Evolutionary conservation across 2,797 vertebrate species (phyloP).

Genomic region (Phaenicophaeus curvirostris): DNA sequence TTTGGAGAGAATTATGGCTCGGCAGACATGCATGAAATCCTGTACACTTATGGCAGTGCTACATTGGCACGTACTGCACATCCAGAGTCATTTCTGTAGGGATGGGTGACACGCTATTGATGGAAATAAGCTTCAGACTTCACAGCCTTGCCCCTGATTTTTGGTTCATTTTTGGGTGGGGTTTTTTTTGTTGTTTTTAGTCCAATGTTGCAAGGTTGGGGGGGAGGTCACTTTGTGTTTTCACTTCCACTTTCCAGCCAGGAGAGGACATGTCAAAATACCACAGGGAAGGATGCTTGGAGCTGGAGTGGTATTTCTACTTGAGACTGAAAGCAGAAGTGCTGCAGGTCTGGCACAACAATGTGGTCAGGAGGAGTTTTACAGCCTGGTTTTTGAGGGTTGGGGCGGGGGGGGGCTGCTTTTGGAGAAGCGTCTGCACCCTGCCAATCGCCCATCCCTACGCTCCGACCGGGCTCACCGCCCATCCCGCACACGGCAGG

Average conservation of each 20-base stretch:
- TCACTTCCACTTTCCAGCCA: conserved; percentile 57
- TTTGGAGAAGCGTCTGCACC: neutral
- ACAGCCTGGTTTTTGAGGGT: neutral
- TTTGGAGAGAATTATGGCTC: conserved; percentile 33
- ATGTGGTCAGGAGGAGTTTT: accelerated
- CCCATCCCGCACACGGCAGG: neutral
- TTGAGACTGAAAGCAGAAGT: conserved; percentile 55
- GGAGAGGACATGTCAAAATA: conserved; percentile 38
- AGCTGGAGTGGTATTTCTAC: conserved; percentile 26
- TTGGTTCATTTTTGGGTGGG: neutral
- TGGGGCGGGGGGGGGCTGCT: neutral
- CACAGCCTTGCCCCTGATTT: neutral
- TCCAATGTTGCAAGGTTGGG: neutral
- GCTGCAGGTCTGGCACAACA: neutral
- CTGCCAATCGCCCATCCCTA: conserved; percentile 53
- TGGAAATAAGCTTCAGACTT: neutral
- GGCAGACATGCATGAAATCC: conserved; percentile 52
- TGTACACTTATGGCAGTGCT: conserved; percentile 44
- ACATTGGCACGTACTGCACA: conserved; percentile 22
- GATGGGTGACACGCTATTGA: conserved; percentile 36
- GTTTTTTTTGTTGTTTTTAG: neutral
- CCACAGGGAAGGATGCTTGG: neutral
- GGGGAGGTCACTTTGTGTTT: neutral
- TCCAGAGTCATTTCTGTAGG: conserved; percentile 41
- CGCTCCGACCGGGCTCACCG: neutral